Percentiles rank a stretch among this genome's conserved stretches.
Conservation (phyloP, 2,888 invertebrate species). For the Choreutis nemorana region DNA sequence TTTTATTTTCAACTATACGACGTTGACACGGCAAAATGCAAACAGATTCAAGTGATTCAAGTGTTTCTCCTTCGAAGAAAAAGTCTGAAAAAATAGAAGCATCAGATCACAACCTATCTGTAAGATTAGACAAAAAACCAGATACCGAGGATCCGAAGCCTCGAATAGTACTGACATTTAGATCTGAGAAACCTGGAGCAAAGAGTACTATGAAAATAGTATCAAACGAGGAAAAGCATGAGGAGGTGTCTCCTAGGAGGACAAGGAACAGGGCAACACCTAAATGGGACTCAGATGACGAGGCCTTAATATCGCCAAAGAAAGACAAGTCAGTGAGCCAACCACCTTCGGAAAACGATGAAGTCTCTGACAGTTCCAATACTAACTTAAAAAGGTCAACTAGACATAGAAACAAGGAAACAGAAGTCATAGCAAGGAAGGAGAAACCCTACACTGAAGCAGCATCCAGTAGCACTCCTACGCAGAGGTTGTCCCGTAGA, state of each 20-base stretch:
- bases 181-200: slow-evolving; percentile 66
- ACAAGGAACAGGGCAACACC: slow-evolving; percentile 32
- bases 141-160: slow-evolving; percentile 57
- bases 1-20: too few species aligned
- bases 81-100: slow-evolving; percentile 29
- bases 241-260: slow-evolving; percentile 38
- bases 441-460: slow-evolving; percentile 72
- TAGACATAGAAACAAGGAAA: slow-evolving; percentile 70
- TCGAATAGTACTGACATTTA: slow-evolving; percentile 68
- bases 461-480: slow-evolving; percentile 25
- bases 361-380: slow-evolving; percentile 32
- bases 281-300: slow-evolving; percentile 46
- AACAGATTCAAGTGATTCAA: slow-evolving; percentile 32
- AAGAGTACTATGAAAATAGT: slow-evolving; percentile 63
- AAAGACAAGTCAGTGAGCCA: slow-evolving; percentile 27
- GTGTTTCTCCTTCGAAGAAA: slow-evolving; percentile 28
- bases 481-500: slow-evolving; percentile 50
- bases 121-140: slow-evolving; percentile 28
- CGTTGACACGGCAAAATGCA: slow-evolving; percentile 32
- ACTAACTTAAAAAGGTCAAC: slow-evolving; percentile 69
- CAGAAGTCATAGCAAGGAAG: slow-evolving; percentile 76
- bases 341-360: slow-evolving; percentile 43
- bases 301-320: slow-evolving; percentile 27
- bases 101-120: slow-evolving; percentile 24
- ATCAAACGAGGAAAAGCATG: slow-evolving; percentile 49